Evolutionary conservation across 2,113 vertebrate genomes (phyloP).

Genomic region (Mirounga angustirostris): DNA sequence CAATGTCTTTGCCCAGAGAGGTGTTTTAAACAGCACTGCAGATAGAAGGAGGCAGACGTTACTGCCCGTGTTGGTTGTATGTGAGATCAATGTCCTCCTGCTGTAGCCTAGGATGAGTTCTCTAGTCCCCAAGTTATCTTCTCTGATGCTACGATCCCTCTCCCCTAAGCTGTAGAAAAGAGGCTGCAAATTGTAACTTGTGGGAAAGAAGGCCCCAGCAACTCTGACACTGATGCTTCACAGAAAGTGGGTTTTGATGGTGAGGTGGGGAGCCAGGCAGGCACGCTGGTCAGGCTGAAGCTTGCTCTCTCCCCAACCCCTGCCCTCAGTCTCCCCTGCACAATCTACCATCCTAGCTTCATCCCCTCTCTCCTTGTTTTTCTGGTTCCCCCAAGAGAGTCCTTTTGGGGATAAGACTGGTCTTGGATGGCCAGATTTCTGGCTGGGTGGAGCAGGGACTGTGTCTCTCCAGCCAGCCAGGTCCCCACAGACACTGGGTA

Average conservation of each 20-base stretch:
- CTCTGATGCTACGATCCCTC: not conserved
- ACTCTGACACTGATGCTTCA: not conserved
- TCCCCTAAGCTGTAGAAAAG: not conserved
- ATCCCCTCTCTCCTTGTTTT: no score
- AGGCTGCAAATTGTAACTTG: not conserved
- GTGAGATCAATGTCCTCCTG: not conserved
- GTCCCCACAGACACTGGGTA: not conserved
- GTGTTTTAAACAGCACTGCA: not conserved
- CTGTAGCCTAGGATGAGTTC: not conserved
- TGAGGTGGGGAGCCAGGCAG: no score
- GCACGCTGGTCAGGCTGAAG: not conserved
- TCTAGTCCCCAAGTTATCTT: not conserved
- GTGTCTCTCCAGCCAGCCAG: not conserved
- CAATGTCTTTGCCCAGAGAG: not conserved
- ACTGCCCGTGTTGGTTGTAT: not conserved
- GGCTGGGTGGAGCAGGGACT: not conserved
- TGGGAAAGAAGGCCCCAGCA: not conserved
- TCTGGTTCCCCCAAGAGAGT: not conserved
- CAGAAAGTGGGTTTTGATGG: not conserved
- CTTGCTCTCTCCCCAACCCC: not conserved
- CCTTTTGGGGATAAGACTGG: not conserved
- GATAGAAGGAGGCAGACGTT: not conserved
- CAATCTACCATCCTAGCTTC: not conserved
- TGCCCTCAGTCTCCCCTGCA: not conserved
- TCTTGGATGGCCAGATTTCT: not conserved